Conservation (phyloP, 2,797 vertebrate genomes). For the Neosilurus hyrtlii region DNA sequence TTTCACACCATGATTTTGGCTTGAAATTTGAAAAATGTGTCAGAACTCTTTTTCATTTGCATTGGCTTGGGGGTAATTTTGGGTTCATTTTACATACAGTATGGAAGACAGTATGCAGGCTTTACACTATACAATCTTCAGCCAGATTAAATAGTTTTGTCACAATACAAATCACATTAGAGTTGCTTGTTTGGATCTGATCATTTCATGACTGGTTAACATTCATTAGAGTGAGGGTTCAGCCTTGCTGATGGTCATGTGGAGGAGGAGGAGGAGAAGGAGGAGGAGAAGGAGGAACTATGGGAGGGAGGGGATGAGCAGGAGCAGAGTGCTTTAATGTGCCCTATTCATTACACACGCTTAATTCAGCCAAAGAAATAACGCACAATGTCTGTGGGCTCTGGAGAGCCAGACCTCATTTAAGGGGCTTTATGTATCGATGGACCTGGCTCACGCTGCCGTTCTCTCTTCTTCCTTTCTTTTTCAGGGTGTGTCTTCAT, state of each 20-base stretch:
- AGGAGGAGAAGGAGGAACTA: constrained; percentile 44
- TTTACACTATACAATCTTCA: background rate
- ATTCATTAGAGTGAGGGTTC: constrained; percentile 68
- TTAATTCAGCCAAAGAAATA: constrained; percentile 65
- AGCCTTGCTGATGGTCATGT: constrained; percentile 57
- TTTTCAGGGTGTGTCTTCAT: background rate
- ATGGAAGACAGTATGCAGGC: background rate
- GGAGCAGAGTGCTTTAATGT: constrained; percentile 58
- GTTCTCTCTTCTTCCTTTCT: background rate
- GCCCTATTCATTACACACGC: constrained; percentile 66
- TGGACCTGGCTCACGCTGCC: constrained; percentile 43
- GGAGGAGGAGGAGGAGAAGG: constrained; percentile 35
- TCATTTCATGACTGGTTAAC: constrained; percentile 74
- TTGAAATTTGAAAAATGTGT: background rate
- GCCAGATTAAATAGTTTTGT: background rate
- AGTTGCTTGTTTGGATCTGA: constrained; percentile 59
- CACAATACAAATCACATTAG: constrained; percentile 51
- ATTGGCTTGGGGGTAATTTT: no score
- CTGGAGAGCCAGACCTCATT: constrained; percentile 56
- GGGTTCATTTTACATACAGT: background rate
- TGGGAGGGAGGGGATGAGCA: constrained; percentile 39
- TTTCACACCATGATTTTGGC: background rate
- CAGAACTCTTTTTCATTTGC: no score
- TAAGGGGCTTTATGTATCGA: constrained; percentile 51
- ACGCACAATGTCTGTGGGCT: constrained; percentile 52